These are phyloP conservation scores for Chelon auratus DNA, from an alignment of 2,797 vertebrate genomes.

Conservation along the genomic window DNA sequence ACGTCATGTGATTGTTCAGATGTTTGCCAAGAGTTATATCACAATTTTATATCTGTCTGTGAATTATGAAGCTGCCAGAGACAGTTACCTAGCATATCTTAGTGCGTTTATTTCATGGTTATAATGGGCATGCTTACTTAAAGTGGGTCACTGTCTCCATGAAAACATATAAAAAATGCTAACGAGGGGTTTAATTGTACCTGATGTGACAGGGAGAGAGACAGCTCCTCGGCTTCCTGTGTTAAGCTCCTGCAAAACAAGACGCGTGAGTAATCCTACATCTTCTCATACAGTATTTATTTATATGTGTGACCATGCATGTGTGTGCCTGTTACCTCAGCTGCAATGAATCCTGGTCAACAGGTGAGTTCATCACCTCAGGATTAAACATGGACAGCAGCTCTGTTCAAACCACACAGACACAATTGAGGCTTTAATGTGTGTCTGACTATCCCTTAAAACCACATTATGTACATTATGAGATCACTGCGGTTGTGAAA, in stretches of 20 bases:
- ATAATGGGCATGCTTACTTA: too few relatives aligned
- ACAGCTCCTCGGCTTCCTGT: constrained; percentile 70
- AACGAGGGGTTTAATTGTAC: constrained; percentile 52
- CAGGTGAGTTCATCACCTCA: constrained; percentile 40
- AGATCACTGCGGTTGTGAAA: not conserved
- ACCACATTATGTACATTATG: not conserved
- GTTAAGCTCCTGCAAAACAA: constrained; percentile 74
- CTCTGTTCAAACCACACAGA: constrained; percentile 64
- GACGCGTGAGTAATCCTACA: constrained; percentile 8
- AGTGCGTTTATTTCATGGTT: too few relatives aligned
- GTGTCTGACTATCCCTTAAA: not conserved
- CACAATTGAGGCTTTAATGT: not conserved
- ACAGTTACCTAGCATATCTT: too few relatives aligned
- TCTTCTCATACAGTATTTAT: not conserved
- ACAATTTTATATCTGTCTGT: too few relatives aligned
- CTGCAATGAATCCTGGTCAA: constrained; percentile 38
- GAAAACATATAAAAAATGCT: not conserved
- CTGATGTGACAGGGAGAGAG: constrained; percentile 64
- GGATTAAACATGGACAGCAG: constrained; percentile 82
- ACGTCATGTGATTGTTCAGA: too few relatives aligned
- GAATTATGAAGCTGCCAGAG: too few relatives aligned
- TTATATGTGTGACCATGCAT: not conserved
- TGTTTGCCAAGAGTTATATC: too few relatives aligned
- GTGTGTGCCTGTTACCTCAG: constrained; percentile 66
- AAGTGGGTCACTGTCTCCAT: not conserved